Evolutionary conservation across 2,797 vertebrate species (phyloP), one percentile per base, ranked within the genome.

Genomic region (Crocidura indochinensis): DNA sequence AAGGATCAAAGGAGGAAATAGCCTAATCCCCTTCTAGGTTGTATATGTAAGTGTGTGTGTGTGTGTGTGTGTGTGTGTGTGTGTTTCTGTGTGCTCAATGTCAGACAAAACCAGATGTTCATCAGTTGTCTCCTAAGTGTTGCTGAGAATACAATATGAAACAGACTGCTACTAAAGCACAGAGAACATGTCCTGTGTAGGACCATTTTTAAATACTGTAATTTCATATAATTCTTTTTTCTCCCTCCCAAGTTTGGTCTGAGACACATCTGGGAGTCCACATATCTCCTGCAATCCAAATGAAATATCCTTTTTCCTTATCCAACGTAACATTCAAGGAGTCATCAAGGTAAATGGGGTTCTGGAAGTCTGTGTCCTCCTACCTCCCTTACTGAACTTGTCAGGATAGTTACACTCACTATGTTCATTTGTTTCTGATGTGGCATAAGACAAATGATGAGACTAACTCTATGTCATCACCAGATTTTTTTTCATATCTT

Each of bases 161-260:
- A 46, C 29, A 72, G 10, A 69, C 49, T 67, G 84, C 84, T 77
- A 2, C 74, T 53, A 56, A 51, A 72, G 67, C 82, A 87, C 91
- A 80, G 74, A 87, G 49, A 90, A 91, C 31, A 91, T 77, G 80
- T 86, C 92, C n/a, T 91, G 88, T 92, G 81, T 81, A 0, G 92
- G 75, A 89, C 71, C 44, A 15, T 71, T 53, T 76, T 53, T 71
- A 81, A 8, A 88, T 2, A 65, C 27, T 29, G 38, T 8, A 31
- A 24, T 56, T 10, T 71, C 24, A 0, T 87, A 92, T 80, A 44
- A 12, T 87, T 49, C 76, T 64, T 29, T 31, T 31, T 27, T 72
- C 10, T 60, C 15, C 46, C 79, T 60, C 10, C 29, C 65, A 80
- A 51, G 22, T 78, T 78, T 88, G 24, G 6, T 49, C 38, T 72